Base-by-base conservation (phyloP, 2,797 vertebrate species). In the Oreochromis mossambicus region DNA sequence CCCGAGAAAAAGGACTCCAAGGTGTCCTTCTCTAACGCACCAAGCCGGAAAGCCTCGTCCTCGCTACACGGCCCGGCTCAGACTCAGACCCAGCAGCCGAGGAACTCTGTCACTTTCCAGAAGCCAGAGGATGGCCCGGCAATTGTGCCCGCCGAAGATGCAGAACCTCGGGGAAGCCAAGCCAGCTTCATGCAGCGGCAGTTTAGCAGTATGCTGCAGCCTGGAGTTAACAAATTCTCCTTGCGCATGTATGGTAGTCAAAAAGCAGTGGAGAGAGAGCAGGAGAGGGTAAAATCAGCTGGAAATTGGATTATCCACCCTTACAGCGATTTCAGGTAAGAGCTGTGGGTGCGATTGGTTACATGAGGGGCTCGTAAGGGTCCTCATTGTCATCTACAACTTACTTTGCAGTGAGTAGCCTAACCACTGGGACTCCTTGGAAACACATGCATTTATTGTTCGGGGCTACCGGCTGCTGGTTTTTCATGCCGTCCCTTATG, bases 311-410 rank as follows among this genome's bases (percentile, higher is more conserved):
- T 99, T 96, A 99, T 99, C 88, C 98, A 99, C 81, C 98, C 98
- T n/a, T 99, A 99, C 97, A 99, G 98, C 94, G 98, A 99, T 95
- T 99, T 99, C 97, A 99, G 98, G 98, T 99, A 94, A 96, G 95
- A 91, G 87, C 83, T 80, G 81, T 56, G 77, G 81, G 80, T 85
- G 84, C 76, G 61, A 81, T 78, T 80, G 79, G 88, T 38, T 66
- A 77, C 87, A 91, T 54, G 85, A 87, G 82, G 88, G 86, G 54
- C 61, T 88, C 81, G 21, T 61, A 9, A 38, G 84, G 88, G 73
- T 89, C 91, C 84, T 84, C 76, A 77, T 81, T 89, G 90, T 87
- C 90, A 87, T 78, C 87, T 82, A 84, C 88, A 94, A 95, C 91
- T 95, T 89, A 91, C 87, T 91, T 87, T 56, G 66, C 26, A 87